Conservation (phyloP, 1,140 invertebrate genomes). For the Bombus confusus region DNA sequence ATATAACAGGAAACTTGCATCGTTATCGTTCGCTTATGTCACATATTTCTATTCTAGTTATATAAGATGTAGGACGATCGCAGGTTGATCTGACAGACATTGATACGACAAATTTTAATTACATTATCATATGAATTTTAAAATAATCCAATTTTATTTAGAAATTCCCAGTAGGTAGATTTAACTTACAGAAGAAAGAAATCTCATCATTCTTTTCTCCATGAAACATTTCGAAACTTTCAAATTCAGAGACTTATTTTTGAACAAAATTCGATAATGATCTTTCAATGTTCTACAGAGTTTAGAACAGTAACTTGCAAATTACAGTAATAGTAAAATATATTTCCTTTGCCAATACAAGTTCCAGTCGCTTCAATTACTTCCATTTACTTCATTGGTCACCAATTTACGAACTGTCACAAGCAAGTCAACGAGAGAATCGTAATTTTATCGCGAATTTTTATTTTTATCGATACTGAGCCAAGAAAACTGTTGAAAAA, state of each 20-base stretch:
- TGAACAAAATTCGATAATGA: too few species aligned
- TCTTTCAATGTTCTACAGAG: too few species aligned
- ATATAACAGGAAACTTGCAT: conserved; percentile 77
- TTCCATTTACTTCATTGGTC: not conserved
- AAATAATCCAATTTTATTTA: not conserved
- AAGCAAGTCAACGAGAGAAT: not conserved
- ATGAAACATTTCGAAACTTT: too few species aligned
- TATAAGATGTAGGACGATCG: conserved; percentile 56
- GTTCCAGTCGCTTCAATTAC: not conserved
- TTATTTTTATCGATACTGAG: not conserved
- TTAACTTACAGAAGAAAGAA: too few species aligned
- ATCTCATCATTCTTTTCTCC: too few species aligned
- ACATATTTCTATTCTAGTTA: conserved; percentile 51
- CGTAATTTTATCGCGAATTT: not conserved
- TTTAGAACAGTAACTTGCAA: too few species aligned
- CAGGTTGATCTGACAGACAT: conserved; percentile 38
- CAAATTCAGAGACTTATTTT: too few species aligned
- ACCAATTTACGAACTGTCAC: not conserved
- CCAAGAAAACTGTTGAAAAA: not conserved
- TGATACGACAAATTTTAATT: conserved; percentile 44
- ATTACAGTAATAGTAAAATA: too few species aligned
- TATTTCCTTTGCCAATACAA: too few species aligned
- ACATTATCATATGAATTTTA: not conserved
- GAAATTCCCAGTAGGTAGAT: too few species aligned
- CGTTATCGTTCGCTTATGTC: conserved; percentile 54